Conservation (phyloP, 2,888 invertebrate genomes). For the Drosophila kambysellisi region DNA sequence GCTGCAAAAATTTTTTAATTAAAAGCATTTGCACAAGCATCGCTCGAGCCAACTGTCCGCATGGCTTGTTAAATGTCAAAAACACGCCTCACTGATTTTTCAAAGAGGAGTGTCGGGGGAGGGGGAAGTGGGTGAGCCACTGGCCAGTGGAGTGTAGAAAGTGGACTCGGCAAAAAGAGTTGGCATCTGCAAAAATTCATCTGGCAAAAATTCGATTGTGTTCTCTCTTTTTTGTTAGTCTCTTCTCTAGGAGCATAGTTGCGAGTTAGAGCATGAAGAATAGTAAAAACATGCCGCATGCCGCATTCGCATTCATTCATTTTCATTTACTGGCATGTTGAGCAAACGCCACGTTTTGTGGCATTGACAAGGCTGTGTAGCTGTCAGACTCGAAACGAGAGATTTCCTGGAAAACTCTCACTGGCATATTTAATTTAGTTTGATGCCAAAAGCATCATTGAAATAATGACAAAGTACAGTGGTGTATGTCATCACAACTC, state of each 20-base stretch:
- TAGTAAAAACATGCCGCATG: constrained; percentile 46
- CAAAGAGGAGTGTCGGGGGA: background rate
- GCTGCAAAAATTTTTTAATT: too few relatives aligned
- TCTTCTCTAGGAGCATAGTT: constrained; percentile 38
- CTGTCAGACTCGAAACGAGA: constrained; percentile 43
- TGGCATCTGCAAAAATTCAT: constrained; percentile 66
- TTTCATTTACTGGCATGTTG: constrained; percentile 68
- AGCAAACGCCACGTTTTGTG: constrained; percentile 52
- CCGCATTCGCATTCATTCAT: constrained; percentile 65
- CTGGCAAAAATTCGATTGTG: constrained; percentile 66
- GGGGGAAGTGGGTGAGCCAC: background rate
- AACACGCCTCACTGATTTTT: too few relatives aligned
- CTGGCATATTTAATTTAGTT: constrained; percentile 42
- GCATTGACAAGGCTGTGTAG: constrained; percentile 58
- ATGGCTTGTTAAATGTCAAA: too few relatives aligned
- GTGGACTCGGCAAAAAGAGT: constrained; percentile 32
- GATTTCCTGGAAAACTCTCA: constrained; percentile 33
- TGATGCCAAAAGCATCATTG: constrained; percentile 16
- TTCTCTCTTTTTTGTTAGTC: constrained; percentile 25
- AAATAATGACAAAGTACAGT: constrained; percentile 18
- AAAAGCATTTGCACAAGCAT: too few relatives aligned
- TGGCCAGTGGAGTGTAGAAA: background rate
- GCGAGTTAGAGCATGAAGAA: constrained; percentile 34
- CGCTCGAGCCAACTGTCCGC: too few relatives aligned
- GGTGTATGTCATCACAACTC: background rate